These are phyloP conservation scores for Lamellibrachia satsuma DNA, from an alignment of 2,888 invertebrate genomes.

Conservation along the genomic window DNA sequence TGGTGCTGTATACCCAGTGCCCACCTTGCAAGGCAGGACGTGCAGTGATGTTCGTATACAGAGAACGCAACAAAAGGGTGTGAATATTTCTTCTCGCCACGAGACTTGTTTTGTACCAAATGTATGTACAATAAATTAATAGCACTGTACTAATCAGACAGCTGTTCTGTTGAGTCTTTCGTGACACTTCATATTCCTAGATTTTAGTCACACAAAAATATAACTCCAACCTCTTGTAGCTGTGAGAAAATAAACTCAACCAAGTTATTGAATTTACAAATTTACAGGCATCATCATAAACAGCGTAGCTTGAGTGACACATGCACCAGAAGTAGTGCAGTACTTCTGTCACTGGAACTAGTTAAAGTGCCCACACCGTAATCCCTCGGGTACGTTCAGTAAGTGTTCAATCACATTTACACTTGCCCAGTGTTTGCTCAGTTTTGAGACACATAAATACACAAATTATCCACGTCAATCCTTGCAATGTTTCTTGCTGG, in stretches of 20 bases:
- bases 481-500: neutral
- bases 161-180: neutral
- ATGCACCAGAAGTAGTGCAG: neutral
- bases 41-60: neutral
- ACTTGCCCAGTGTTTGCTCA: neutral
- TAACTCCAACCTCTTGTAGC: neutral
- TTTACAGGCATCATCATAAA: neutral
- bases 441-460: neutral
- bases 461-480: neutral
- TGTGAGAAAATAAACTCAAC: neutral
- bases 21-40: neutral
- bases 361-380: too few relatives aligned
- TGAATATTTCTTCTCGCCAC: constrained; percentile 12
- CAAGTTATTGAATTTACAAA: neutral
- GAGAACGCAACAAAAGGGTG: neutral
- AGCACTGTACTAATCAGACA: constrained; percentile 13
- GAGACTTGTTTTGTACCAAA: constrained; percentile 13
- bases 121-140: constrained; percentile 17
- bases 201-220: neutral
- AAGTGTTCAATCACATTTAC: neutral
- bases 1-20: neutral
- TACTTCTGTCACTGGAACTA: neutral
- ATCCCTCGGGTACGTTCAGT: neutral
- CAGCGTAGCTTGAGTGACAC: neutral
- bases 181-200: neutral